Base-by-base conservation (phyloP, 2,113 vertebrate species). In the Phalacrocorax carbo region DNA sequence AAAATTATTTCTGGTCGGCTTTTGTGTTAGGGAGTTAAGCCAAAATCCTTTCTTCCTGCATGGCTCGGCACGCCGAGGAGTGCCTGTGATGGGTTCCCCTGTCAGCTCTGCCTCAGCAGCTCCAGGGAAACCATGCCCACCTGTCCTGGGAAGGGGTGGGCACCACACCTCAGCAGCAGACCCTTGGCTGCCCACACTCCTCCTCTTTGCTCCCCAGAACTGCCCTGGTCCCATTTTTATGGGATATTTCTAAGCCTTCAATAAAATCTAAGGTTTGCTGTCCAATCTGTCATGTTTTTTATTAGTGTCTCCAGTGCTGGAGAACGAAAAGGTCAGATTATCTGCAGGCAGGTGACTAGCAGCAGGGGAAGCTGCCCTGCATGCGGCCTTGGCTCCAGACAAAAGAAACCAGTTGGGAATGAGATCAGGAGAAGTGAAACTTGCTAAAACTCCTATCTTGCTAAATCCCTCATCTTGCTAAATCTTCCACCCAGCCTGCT, bases 21-120 rank as follows among this genome's bases (percentile, higher is more conserved):
- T 51, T 7, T 19, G 16, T 34, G 10, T 5, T 65, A n/a, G 15
- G 27, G 19, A 62, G 4, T 55, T 60, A 79, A 68, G 30, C 36
- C 0, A 0, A 95, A 95, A 89, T 79, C 18, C 15, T 25, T 42
- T 42, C 36, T 70, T 29, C 18, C 15, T 38, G 6, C 13, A 40
- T 2, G 7, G 30, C 19, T 81, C 0, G 1, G 15, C 1, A 0
- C 7, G 1, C 40, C 2, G 0, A 71, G 40, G 30, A 61, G 13
- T 13, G 9, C 2, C 1, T 12, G 29, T 34, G 54, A 42, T 34
- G 18, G 75, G 32, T 51, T 29, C 8, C 48, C 19, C 12, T 10
- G 8, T 14, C 57, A 88, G 11, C 44, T 89, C n/a, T 48, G 58
- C 54, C 10, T 27, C 4, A 1, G 6, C 49, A 26, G 58, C 18